Evolutionary conservation across 2,797 vertebrate species (phyloP), one percentile per base, ranked within the genome.

Genomic region (Clamator glandarius): DNA sequence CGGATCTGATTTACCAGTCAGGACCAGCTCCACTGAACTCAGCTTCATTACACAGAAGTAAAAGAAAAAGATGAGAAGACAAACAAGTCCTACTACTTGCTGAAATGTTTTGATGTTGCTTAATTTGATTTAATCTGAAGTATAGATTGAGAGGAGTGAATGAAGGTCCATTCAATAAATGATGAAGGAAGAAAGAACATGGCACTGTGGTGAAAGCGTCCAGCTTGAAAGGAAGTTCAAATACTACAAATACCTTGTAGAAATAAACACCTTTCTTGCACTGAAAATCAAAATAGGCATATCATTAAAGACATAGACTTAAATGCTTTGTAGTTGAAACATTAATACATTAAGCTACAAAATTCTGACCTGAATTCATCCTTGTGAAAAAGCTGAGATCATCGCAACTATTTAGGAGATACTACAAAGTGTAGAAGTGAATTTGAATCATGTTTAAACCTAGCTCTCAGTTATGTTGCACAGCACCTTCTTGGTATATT

Each of bases 61-160:
- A 70, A 80, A 88, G 29, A 73, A 79, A 89, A 88, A 76, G 44
- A 59, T 6, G 18, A 83, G 83, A 86, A 69, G 84, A 91, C 36
- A 91, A 92, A 90, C 89, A 82, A 90, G 93, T 77, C 33, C 48
- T 91, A 41, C 85, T 81, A 78, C 69, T 81, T 81, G 28, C 59
- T 62, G 52, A 83, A 83, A 87, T 72, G 35, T 73, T 88, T 70
- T 8, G 2, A 9, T 74, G 52, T 82, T 91, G 63, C 67, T 86
- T 89, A 91, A 84, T 63, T 62, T 29, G 29, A 88, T 75, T 67
- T 90, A 91, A 94, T 94, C 77, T 88, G 50, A 93, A 89, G n/a
- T 31, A 61, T 0, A 86, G 59, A 93, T 84, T 63, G 87, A 82
- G 52, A 89, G 59, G 84, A 72, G 90, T 42, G 6, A 91, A 67